Evolutionary conservation across 2,797 vertebrate species (phyloP), one percentile per base, ranked within the genome.

Genomic region (Crax fasciolata): DNA sequence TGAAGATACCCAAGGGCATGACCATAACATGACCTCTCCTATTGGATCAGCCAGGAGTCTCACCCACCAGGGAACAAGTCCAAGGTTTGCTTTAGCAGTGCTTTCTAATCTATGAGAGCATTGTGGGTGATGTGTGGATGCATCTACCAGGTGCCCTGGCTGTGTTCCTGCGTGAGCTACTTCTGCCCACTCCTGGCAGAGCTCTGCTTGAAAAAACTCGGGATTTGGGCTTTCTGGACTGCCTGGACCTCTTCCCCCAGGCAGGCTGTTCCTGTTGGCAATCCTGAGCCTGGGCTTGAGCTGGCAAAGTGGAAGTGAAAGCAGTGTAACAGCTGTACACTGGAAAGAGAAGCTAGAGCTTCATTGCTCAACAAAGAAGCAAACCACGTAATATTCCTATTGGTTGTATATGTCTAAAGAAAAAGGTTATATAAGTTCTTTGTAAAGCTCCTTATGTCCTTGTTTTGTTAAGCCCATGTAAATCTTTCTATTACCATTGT

Each of bases 401-500:
- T 91, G 25, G 19, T 57, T 81, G 19, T 75, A 63, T 70, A 68
- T 88, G 81, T 82, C 74, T 78, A 49, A 78, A 84, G 21, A 32
- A 70, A 88, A 43, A 86, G 18, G 28, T 82, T 95, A 27, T 51
- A 38, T 49, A 74, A 81, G 28, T 61, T 74, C 43, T 90, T 87
- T 46, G n/a, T 52, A 93, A 85, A 88, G 41, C 35, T 78, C 65
- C 73, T 83, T 70, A 80, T 74, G 30, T 76, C 12, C 43, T 84
- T 84, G 54, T 83, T 94, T 87, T 88, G 3, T 95, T 92, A 52
- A 11, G 39, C 54, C 51, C 30, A 8, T 87, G 74, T 76, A 95
- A 92, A 94, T 89, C 57, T 94, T 96, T 89, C 67, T 89, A 55
- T 38, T 74, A 20, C 66, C 28, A 88, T 90, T 93, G 85, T 97